Conservation (phyloP, 2,797 vertebrate genomes). For the Hafferia zeledoni region DNA sequence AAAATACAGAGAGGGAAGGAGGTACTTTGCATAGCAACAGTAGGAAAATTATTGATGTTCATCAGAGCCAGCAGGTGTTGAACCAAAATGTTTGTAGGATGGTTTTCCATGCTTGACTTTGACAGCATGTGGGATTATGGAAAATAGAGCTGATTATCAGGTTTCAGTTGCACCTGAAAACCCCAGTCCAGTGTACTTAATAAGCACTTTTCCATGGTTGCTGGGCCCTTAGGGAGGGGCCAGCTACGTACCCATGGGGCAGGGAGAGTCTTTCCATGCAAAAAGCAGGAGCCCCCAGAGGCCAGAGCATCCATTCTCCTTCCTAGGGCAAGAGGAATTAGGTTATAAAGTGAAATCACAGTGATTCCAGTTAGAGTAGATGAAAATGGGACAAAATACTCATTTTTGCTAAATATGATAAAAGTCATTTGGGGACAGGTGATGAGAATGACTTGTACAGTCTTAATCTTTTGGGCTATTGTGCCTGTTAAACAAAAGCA, state of each 20-base stretch:
- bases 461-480: neutral
- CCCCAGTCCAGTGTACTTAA: neutral
- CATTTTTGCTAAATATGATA: neutral
- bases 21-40: neutral
- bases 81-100: neutral
- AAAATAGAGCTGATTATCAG: slow-evolving; percentile 18
- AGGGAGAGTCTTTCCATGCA: neutral
- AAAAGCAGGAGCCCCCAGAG: neutral
- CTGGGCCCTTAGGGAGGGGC: neutral
- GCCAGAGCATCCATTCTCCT: slow-evolving; percentile 25
- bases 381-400: slow-evolving; percentile 21
- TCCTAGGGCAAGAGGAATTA: slow-evolving; percentile 39
- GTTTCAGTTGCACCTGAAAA: neutral
- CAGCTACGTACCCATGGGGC: fast-evolving
- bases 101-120: neutral
- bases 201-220: neutral
- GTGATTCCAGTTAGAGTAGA: neutral
- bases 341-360: slow-evolving; percentile 35
- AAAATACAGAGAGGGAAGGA: neutral
- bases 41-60: neutral
- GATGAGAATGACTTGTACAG: neutral
- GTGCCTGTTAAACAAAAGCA: neutral
- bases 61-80: neutral
- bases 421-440: slow-evolving; percentile 6
- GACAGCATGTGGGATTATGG: neutral